Base-by-base conservation (phyloP, 2,888 invertebrate species). In the Heliconius sara region DNA sequence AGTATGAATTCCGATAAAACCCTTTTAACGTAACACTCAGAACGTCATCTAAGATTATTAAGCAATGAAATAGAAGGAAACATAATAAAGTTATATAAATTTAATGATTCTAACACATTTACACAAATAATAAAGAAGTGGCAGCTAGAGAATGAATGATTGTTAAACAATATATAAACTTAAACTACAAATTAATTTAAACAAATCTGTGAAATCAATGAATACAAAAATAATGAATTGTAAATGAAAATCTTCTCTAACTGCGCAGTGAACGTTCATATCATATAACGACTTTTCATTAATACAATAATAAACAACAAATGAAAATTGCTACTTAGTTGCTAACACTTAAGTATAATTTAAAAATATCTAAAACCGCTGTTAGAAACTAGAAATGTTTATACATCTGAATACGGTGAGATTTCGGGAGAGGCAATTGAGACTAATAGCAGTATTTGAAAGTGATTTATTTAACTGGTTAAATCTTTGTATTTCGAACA, bases 401-500 rank as follows among this genome's bases (percentile, higher is more conserved):
- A 34, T 75, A 65, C 22, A 65, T 57, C 27, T 65, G 71, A 65
- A 68, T 60, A 34, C 34, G 70, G 60, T 34, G 39, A 68, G 52
- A 67, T 80, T 78, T 77, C 30, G 76, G 74, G 39, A 67, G 43
- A 81, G 76, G 79, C 68, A 86, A 89, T 85, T 88, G 85, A 89
- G 83, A 90, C 91, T 82, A 89, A 87, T 87, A 82, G 39, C 60
- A 60, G 91, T 90, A 89, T 90, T 91, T 88, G 84, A 88, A 90
- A 86, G 81, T 85, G 88, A 88, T 88, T 90, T 89, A 89, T 89
- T 89, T 84, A 87, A 90, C 88, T 89, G 89, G 89, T 90, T 89
- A 88, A 89, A 90, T 85, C 87, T 87, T 89, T 86, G 87, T 89
- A 91, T 86, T 88, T 90, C 83, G 87, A 90, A 90, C 89, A 91